Evolutionary conservation across 2,797 vertebrate genomes (phyloP).

Genomic region (Scomberomorus guttatus): DNA sequence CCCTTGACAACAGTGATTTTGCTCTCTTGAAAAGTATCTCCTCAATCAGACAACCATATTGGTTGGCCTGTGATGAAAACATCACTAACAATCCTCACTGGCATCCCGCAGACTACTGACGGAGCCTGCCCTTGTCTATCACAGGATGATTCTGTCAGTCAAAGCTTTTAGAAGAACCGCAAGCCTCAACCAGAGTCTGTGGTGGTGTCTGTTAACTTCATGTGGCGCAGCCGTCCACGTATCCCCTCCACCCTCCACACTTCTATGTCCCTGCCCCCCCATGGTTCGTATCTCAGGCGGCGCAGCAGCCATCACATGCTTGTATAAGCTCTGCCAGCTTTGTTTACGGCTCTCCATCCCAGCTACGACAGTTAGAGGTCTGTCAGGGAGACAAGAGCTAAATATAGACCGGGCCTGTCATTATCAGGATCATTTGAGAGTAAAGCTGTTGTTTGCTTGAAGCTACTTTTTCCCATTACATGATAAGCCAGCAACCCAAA

Average conservation of each 20-base stretch:
- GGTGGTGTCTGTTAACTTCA: constrained; percentile 50
- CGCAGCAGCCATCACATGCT: constrained; percentile 58
- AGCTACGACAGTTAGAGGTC: constrained; percentile 57
- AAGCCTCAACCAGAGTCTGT: constrained; percentile 50
- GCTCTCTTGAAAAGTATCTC: constrained; percentile 23
- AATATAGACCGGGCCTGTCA: constrained; percentile 71
- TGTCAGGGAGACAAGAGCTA: constrained; percentile 62
- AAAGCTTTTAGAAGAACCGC: constrained; percentile 53
- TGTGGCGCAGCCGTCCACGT: constrained; percentile 33
- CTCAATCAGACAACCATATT: constrained; percentile 24
- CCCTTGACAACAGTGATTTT: constrained; percentile 19
- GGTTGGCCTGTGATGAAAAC: constrained; percentile 36
- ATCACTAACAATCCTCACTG: constrained; percentile 17
- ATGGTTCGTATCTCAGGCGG: constrained; percentile 49
- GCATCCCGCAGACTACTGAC: constrained; percentile 20
- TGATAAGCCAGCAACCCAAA: constrained; percentile 61
- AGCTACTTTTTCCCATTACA: constrained; percentile 55
- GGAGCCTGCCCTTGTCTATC: constrained; percentile 21
- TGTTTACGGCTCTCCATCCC: constrained; percentile 68
- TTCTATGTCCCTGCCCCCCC: constrained; percentile 6
- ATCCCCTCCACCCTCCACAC: neutral
- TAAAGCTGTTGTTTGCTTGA: constrained; percentile 59
- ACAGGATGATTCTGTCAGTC: constrained; percentile 51
- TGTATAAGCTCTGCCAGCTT: constrained; percentile 76
- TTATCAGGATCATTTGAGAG: constrained; percentile 79